These are phyloP conservation scores for Hyposoter dolosus DNA, from an alignment of 2,888 invertebrate species.

Conservation along the genomic window DNA sequence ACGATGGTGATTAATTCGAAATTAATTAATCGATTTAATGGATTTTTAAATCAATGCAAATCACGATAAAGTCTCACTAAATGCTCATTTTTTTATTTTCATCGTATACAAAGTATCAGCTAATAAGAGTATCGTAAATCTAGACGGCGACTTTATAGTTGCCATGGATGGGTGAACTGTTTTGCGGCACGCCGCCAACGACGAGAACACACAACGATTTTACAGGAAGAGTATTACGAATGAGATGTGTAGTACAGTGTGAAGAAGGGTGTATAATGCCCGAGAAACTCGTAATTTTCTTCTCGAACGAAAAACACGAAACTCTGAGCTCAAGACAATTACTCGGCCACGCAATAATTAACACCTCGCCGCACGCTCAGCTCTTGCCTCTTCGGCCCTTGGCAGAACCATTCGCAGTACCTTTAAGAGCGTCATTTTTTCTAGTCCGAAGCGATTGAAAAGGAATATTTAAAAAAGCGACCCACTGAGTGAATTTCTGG, in stretches of 20 bases:
- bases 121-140: conserved; percentile 58
- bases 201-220: conserved; percentile 47
- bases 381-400: conserved; percentile 17
- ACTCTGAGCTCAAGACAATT: conserved; percentile 63
- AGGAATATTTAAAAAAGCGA: background rate
- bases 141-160: conserved; percentile 31
- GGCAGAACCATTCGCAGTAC: conserved; percentile 29
- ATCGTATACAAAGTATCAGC: conserved; percentile 1
- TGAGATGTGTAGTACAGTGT: conserved; percentile 23
- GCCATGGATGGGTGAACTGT: conserved; percentile 51
- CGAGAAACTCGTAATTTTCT: conserved; percentile 63
- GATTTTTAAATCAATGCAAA: background rate
- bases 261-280: conserved; percentile 48
- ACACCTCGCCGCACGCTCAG: conserved; percentile 61
- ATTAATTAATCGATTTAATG: background rate
- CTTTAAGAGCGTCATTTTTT: background rate
- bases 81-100: background rate
- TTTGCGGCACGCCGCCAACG: conserved; percentile 19
- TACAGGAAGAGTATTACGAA: conserved; percentile 35
- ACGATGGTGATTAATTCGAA: background rate
- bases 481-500: background rate
- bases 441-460: background rate
- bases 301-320: conserved; percentile 58
- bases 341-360: conserved; percentile 67
- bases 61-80: conserved; percentile 17